Base-by-base conservation (phyloP, 2,888 invertebrate species). In the Operophtera brumata region DNA sequence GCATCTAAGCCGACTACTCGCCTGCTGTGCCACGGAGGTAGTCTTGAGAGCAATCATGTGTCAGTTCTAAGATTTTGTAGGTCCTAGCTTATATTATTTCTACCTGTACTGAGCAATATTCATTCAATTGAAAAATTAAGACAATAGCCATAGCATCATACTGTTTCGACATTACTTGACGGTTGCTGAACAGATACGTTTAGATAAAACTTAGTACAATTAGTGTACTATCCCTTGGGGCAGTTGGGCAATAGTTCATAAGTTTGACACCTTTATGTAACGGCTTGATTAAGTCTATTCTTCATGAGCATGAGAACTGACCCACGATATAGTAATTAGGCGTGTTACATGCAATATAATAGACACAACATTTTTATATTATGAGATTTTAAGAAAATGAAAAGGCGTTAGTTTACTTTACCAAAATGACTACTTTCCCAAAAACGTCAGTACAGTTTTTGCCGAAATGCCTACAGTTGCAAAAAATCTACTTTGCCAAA, bases 281-380 rank as follows among this genome's bases (percentile, higher is more conserved):
- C 52, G 47, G 48, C 57, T 47, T 64, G 61, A 65, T 64, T 59
- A 63, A 59, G 54, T 59, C 51, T 50, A 59, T 62, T 61, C 64
- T 65, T 62, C 46, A 53, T 49, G 56, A 54, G 59, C 61, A 65
- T 63, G 62, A 59, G 64, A 65, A 63, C 45, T 59, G 59, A 61
- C 61, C 62, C 56, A 58, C 57, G 50, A 52, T 54, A 40, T 35
- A 43, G 54, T 59, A 61, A 65, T 62, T 57, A 59, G 50, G 54
- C 48, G 4, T 57, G 54, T 56, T 51, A 49, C 56, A 61, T 54
- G 65, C 57, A 47, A 61, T 59, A 42, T 54, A 54, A 59, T 56
- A 52, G 47, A 57, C 53, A 54, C 45, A 2, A 30, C 9, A 7
- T 20, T 44, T 59, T 49, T 46, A 54, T 49, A 37, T 48, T 6